These are phyloP conservation scores for Speoplatyrhinus poulsoni DNA, from an alignment of 2,113 vertebrate species.

Conservation along the genomic window DNA sequence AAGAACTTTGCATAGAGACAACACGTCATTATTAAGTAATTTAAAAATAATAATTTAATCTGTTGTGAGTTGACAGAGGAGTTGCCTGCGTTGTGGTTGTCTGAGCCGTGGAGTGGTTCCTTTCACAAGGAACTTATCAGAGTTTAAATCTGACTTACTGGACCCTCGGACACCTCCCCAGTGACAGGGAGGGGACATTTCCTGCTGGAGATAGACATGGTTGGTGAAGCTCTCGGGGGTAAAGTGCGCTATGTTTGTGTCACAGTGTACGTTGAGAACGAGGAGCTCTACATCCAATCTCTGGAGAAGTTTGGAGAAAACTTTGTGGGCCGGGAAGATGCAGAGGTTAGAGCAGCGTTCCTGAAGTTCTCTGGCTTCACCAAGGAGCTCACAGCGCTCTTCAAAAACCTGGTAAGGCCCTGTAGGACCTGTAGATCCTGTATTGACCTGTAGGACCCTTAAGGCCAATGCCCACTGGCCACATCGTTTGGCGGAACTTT, in stretches of 20 bases:
- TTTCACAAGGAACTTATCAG: too few relatives aligned
- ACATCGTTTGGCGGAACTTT: too few relatives aligned
- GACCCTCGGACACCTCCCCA: too few relatives aligned
- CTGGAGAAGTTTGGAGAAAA: slow-evolving; percentile 92
- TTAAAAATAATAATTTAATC: too few relatives aligned
- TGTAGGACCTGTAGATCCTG: background rate
- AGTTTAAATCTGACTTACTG: too few relatives aligned
- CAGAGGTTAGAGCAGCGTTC: slow-evolving; percentile 86
- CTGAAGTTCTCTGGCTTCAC: slow-evolving; percentile 91
- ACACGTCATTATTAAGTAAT: too few relatives aligned
- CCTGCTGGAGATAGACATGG: too few relatives aligned
- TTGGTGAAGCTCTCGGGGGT: background rate
- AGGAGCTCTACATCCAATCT: slow-evolving; percentile 91
- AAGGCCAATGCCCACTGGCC: background rate
- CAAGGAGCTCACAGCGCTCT: slow-evolving; percentile 92
- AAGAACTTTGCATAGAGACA: too few relatives aligned
- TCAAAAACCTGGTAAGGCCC: slow-evolving; percentile 93
- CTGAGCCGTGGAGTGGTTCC: too few relatives aligned
- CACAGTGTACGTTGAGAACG: slow-evolving; percentile 90
- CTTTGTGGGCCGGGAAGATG: slow-evolving; percentile 83
- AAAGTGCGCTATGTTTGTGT: slow-evolving; percentile 23
- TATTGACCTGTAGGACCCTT: background rate
- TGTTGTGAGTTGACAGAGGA: too few relatives aligned
- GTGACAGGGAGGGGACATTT: too few relatives aligned
- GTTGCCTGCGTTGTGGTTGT: too few relatives aligned